phyloP scores from a whole-genome alignment of 2,888 invertebrate species.

The Lepidocyrtinus sp. region DNA sequence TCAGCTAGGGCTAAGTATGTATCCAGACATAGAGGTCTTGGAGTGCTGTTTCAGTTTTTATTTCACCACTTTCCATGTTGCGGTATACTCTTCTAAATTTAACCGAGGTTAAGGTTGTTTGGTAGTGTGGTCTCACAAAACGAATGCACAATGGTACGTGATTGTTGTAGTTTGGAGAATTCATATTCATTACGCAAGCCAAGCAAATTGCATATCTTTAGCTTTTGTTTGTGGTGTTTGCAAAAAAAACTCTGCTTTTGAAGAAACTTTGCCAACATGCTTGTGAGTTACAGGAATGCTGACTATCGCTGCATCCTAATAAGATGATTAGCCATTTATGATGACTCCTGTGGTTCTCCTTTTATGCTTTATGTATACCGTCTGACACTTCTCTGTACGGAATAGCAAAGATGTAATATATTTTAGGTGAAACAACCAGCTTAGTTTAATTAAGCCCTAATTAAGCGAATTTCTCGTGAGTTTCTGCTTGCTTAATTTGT shows the following conservation, averaged over 20 bases:
- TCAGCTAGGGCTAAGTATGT: not conserved
- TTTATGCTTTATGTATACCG: not conserved
- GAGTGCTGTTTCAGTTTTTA: not conserved
- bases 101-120: conserved; percentile 3
- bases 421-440: not conserved
- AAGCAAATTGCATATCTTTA: conserved; percentile 2
- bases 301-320: conserved; percentile 10
- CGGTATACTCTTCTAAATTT: not conserved
- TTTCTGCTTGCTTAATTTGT: conserved; percentile 16
- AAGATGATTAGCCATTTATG: conserved; percentile 11
- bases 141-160: not conserved
- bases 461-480: conserved; percentile 16
- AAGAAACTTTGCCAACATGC: not conserved
- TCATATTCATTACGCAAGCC: conserved; percentile 7
- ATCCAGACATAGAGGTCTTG: too few relatives aligned
- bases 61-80: not conserved
- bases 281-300: conserved; percentile 1
- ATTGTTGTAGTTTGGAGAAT: conserved; percentile 3
- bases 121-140: not conserved
- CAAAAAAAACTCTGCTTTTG: conserved; percentile 3
- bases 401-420: conserved; percentile 8
- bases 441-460: conserved; percentile 43
- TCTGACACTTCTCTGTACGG: conserved; percentile 1
- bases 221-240: conserved; percentile 9
- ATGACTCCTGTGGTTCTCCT: conserved; percentile 4